phyloP scores from a whole-genome alignment of 2,797 vertebrate genomes.

The Lateolabrax maculatus region DNA sequence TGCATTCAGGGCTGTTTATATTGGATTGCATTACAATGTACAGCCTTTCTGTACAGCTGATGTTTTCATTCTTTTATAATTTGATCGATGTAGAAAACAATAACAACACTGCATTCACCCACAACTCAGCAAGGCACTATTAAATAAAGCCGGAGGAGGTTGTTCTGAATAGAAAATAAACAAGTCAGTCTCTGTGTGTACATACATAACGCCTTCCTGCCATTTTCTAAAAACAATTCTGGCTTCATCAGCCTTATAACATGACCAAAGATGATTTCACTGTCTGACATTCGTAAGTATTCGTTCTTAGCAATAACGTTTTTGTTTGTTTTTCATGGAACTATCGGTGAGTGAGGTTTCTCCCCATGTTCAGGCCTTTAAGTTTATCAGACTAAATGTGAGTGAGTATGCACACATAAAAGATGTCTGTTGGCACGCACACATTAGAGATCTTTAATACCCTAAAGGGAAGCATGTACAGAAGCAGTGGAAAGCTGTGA shows the following conservation, averaged over 20 bases:
- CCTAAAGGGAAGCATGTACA: conserved; percentile 2
- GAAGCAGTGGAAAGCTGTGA: background rate
- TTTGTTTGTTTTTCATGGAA: background rate
- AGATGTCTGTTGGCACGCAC: background rate
- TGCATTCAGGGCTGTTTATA: background rate
- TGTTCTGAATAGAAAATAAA: conserved; percentile 26
- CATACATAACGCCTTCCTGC: background rate
- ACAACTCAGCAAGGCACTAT: background rate
- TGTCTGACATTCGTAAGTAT: background rate
- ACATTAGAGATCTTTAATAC: background rate
- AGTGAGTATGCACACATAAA: background rate
- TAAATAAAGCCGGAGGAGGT: conserved; percentile 11
- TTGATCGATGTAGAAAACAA: background rate
- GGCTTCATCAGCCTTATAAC: conserved; percentile 1
- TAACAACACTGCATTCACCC: background rate
- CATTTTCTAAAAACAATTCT: conserved; percentile 5
- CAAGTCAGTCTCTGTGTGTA: background rate
- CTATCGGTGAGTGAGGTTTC: background rate
- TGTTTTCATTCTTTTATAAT: background rate
- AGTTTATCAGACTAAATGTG: background rate
- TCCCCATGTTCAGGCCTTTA: background rate
- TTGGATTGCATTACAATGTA: background rate
- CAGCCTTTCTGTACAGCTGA: background rate
- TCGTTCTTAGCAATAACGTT: background rate
- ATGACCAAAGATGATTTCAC: conserved; percentile 4